A percentile compares a stretch with the other conserved stretches of the same genome.
phyloP scores from a whole-genome alignment of 2,797 vertebrate species.

The Periparus ater region DNA sequence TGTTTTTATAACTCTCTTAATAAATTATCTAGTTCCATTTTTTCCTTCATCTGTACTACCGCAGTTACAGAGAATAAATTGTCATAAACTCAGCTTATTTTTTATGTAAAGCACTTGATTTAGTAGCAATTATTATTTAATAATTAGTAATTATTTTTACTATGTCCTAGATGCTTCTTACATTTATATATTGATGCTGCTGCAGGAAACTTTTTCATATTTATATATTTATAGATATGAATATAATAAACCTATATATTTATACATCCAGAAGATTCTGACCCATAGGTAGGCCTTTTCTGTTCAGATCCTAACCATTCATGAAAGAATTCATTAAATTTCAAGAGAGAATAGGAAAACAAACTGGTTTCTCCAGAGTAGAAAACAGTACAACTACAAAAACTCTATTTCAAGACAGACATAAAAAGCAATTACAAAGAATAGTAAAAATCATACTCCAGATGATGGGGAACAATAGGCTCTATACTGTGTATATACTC shows the following conservation, averaged over 20 bases:
- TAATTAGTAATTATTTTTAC: neutral
- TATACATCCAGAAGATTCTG: neutral
- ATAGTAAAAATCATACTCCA: conserved; percentile 60
- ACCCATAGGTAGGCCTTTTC: conserved; percentile 14
- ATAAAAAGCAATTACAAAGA: conserved; percentile 69
- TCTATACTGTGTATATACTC: neutral
- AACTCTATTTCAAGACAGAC: conserved; percentile 52
- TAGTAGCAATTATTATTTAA: neutral
- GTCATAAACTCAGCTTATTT: neutral
- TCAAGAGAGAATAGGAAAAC: conserved; percentile 27
- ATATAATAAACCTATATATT: neutral
- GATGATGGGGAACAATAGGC: conserved; percentile 40
- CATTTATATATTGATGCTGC: neutral
- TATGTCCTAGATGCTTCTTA: neutral
- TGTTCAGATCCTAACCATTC: conserved; percentile 30
- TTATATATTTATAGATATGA: neutral
- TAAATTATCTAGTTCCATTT: neutral
- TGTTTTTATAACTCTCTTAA: neutral
- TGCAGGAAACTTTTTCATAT: neutral
- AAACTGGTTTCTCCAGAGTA: conserved; percentile 22
- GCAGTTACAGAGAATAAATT: neutral
- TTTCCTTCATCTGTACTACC: neutral
- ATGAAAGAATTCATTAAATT: conserved; percentile 51
- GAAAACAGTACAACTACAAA: conserved; percentile 58
- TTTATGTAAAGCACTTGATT: neutral